A percentile compares a stretch with the other conserved stretches of the same genome.
Conservation (phyloP, 2,888 invertebrate genomes). For the Coleophora flavipennella region DNA sequence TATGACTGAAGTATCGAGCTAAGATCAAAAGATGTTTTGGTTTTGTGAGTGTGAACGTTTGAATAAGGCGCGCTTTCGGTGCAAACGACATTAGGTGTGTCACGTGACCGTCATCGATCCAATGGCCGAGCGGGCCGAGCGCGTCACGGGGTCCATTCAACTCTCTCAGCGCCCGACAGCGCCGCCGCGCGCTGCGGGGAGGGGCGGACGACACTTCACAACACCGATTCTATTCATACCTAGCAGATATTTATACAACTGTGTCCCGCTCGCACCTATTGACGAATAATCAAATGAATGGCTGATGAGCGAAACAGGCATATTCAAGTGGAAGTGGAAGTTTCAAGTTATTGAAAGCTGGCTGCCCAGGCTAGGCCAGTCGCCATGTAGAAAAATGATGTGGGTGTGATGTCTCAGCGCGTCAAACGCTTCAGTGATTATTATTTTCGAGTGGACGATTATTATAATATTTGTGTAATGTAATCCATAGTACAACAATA, state of each 20-base stretch:
- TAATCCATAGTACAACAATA: constrained; percentile 44
- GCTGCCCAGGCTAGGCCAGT: constrained; percentile 46
- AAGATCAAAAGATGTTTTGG: no score
- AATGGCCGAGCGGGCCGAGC: constrained; percentile 69
- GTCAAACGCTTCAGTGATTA: constrained; percentile 70
- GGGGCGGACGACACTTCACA: constrained; percentile 62
- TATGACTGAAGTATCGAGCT: no score
- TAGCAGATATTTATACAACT: constrained; percentile 62
- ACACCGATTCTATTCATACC: constrained; percentile 68
- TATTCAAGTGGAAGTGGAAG: constrained; percentile 59
- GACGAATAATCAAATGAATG: constrained; percentile 68
- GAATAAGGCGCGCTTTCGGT: no score
- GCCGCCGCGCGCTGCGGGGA: constrained; percentile 19
- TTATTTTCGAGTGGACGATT: constrained; percentile 64
- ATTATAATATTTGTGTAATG: constrained; percentile 49
- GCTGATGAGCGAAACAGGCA: constrained; percentile 63
- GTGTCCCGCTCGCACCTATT: constrained; percentile 58
- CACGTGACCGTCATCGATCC: constrained; percentile 72
- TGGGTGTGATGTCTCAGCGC: constrained; percentile 67
- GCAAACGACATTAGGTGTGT: constrained; percentile 46
- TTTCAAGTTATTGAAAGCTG: constrained; percentile 51
- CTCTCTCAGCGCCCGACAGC: constrained; percentile 47
- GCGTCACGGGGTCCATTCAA: constrained; percentile 73
- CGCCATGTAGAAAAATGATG: constrained; percentile 69
- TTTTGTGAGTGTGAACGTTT: no score